Evolutionary conservation across 2,113 vertebrate species (phyloP), one percentile per base, ranked within the genome.

Genomic region (cat (Felis catus)): DNA sequence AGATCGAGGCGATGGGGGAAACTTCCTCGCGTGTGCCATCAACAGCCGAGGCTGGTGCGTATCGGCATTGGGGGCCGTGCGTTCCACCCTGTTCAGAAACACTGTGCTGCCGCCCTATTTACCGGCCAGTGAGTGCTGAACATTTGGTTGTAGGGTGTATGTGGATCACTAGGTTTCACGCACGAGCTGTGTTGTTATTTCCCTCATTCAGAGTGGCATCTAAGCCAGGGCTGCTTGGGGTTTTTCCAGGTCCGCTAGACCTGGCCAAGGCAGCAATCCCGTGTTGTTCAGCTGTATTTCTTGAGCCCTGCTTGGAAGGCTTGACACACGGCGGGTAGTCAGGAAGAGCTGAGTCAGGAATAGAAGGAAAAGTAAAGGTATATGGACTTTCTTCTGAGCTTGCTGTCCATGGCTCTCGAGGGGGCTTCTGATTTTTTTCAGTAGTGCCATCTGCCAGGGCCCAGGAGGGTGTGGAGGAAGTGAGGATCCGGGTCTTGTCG

Each of bases 161-260:
- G n/a, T 51, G 87, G 92, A 58, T 39, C 3, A 58, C 80, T 29
- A 18, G 55, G 89, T 63, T 97, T 96, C 91, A 91, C 1, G 66
- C 82, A 3, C 78, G 98, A 93, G 89, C n/a, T 82, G 86, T 53
- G 86, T n/a, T 82, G 82, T 93, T 82, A 65, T 82, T 91, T 91
- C 82, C 76, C 86, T 85, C 94, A 76, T 81, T 48, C 61, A 5
- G 70, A n/a, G 92, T 80, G 91, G 86, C 78, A 74, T 53, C 76
- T 74, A 29, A 25, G 55, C 68, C 91, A 51, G 86, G 83, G 41
- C 83, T 11, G 10, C 92, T 79, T 89, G 97, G 76, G 55, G 82
- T 29, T 58, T 78, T 41, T 48, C 73, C 68, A 89, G 81, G 33
- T 27, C 80, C 31, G 18, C 33, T 70, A 82, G 92, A 66, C 41